phyloP scores from a whole-genome alignment of 2,797 vertebrate genomes.

The Pseudomugil tenellus region DNA sequence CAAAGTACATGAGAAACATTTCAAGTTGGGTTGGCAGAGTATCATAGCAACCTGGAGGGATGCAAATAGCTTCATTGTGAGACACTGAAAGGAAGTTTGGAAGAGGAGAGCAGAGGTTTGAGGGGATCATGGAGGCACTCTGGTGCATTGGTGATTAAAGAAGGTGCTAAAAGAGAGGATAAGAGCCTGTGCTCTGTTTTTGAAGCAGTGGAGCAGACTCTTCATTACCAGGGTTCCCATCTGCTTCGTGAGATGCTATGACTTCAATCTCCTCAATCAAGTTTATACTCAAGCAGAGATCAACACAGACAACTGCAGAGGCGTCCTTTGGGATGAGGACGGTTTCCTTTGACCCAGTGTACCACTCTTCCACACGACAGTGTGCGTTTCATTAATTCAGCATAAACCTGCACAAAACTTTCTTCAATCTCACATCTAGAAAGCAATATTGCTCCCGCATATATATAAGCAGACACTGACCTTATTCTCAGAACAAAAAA shows the following conservation, averaged over 20 bases:
- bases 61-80: constrained; percentile 76
- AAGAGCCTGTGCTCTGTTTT: constrained; percentile 25
- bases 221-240: constrained; percentile 23
- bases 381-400: constrained; percentile 22
- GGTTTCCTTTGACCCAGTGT: constrained; percentile 31
- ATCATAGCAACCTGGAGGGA: constrained; percentile 79
- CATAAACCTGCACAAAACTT: constrained; percentile 14
- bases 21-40: constrained; percentile 61
- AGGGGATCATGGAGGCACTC: constrained; percentile 44
- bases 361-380: constrained; percentile 9
- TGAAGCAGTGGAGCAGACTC: constrained; percentile 40
- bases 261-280: constrained; percentile 38
- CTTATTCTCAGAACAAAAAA: not conserved
- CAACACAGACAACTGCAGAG: constrained; percentile 33
- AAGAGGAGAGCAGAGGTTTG: constrained; percentile 44
- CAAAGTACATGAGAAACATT: constrained; percentile 71
- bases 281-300: constrained; percentile 36
- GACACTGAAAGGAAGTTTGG: constrained; percentile 63
- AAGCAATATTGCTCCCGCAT: constrained; percentile 8
- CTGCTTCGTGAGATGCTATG: constrained; percentile 26
- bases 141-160: constrained; percentile 52
- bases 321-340: constrained; percentile 14
- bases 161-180: constrained; percentile 39
- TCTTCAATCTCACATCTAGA: constrained; percentile 15
- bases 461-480: constrained; percentile 15